Percentiles rank a stretch among this genome's conserved stretches.
phyloP scores from a whole-genome alignment of 2,888 invertebrate species.

The Acrobasis consociella region DNA sequence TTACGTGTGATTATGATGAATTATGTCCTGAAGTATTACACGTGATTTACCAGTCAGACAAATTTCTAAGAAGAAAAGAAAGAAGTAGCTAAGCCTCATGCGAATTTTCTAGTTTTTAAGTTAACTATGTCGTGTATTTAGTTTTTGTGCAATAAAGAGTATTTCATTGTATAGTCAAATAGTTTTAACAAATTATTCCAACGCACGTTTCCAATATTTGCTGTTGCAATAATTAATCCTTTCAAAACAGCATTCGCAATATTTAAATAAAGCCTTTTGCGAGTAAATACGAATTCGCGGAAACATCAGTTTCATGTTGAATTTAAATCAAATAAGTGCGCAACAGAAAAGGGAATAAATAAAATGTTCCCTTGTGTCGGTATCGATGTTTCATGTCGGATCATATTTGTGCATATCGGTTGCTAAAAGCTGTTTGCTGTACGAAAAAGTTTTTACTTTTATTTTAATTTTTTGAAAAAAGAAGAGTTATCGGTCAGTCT shows the following conservation, averaged over 20 bases:
- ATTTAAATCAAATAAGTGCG: slow-evolving; percentile 2
- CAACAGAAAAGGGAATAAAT: background rate
- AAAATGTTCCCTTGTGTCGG: slow-evolving; percentile 1
- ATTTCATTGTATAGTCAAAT: background rate
- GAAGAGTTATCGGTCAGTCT: too few relatives aligned
- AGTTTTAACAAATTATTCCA: background rate
- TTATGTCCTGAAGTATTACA: too few relatives aligned
- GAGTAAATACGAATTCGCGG: background rate
- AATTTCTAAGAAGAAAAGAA: too few relatives aligned
- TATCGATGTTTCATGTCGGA: slow-evolving; percentile 5
- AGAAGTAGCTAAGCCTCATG: too few relatives aligned
- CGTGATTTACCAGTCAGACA: too few relatives aligned
- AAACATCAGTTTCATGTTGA: slow-evolving; percentile 5
- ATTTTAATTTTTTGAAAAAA: too few relatives aligned
- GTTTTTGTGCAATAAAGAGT: background rate
- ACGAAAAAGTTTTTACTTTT: too few relatives aligned
- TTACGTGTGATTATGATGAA: too few relatives aligned
- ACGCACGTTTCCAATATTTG: background rate
- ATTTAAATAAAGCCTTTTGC: slow-evolving; percentile 11
- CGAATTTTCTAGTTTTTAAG: too few relatives aligned
- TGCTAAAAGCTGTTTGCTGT: too few relatives aligned
- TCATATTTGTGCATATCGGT: background rate
- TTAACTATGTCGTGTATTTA: too few relatives aligned
- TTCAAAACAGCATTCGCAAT: slow-evolving; percentile 5
- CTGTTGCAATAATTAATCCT: background rate